These are phyloP conservation scores for Drosophila leonis DNA, from an alignment of 2,888 invertebrate genomes.

Conservation along the genomic window DNA sequence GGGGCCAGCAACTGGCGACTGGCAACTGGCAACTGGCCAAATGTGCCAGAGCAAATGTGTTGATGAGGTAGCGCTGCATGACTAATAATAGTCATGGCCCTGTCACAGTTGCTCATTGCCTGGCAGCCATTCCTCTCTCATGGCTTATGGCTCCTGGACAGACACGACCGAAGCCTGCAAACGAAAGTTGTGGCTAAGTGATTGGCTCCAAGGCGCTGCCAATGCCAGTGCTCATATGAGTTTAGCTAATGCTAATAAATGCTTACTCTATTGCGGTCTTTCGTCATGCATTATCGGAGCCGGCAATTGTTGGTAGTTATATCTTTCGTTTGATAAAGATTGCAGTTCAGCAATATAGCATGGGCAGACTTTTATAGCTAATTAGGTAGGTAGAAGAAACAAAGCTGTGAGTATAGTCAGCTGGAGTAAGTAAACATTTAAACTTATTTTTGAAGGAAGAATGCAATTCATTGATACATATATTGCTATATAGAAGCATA, in stretches of 20 bases:
- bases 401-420: background rate
- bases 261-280: constrained; percentile 2
- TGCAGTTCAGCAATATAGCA: background rate
- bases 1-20: constrained; percentile 9
- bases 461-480: too few species aligned
- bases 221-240: constrained; percentile 20
- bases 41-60: constrained; percentile 38
- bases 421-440: background rate
- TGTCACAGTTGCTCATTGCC: constrained; percentile 47
- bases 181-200: constrained; percentile 47
- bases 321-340: background rate
- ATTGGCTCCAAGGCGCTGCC: constrained; percentile 26
- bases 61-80: constrained; percentile 45
- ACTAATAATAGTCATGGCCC: constrained; percentile 72
- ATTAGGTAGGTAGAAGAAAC: background rate
- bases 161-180: constrained; percentile 15
- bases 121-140: constrained; percentile 31
- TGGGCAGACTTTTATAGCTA: background rate
- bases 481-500: too few species aligned
- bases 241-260: constrained; percentile 40
- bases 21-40: constrained; percentile 11
- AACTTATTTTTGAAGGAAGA: background rate
- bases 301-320: constrained; percentile 7
- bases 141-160: constrained; percentile 26
- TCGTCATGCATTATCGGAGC: constrained; percentile 1